Conservation (phyloP, 2,888 invertebrate species). For the Pharmacophagus antenor region DNA sequence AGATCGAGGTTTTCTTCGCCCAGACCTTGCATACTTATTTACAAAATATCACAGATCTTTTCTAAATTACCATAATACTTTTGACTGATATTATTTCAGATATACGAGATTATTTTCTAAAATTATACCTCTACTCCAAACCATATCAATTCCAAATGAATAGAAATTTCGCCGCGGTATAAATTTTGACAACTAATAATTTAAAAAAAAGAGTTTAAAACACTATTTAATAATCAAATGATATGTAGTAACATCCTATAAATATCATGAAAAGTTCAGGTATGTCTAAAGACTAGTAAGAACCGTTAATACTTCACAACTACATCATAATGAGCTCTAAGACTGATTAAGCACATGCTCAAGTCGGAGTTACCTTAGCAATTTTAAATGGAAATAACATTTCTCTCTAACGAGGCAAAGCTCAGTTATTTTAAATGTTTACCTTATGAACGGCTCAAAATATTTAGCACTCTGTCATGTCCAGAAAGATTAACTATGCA, state of each 20-base stretch:
- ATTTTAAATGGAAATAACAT: slow-evolving; percentile 39
- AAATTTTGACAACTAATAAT: slow-evolving; percentile 26
- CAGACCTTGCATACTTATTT: slow-evolving; percentile 70
- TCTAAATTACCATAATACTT: slow-evolving; percentile 75
- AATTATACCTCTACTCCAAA: slow-evolving; percentile 11
- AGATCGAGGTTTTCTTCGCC: slow-evolving; percentile 67
- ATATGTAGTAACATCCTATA: slow-evolving; percentile 59
- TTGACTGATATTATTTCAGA: slow-evolving; percentile 47
- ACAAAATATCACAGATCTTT: slow-evolving; percentile 71
- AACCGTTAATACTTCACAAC: slow-evolving; percentile 42
- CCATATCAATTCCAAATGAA: slow-evolving; percentile 19
- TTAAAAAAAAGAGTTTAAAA: slow-evolving; percentile 29
- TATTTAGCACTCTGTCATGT: slow-evolving; percentile 6
- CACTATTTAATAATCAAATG: slow-evolving; percentile 50
- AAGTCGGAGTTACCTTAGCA: slow-evolving; percentile 58
- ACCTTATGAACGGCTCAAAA: background rate
- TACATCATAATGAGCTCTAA: slow-evolving; percentile 36
- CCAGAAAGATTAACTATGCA: slow-evolving; percentile 46
- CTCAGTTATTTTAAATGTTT: slow-evolving; percentile 6
- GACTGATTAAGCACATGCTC: slow-evolving; percentile 40
- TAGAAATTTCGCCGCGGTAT: slow-evolving; percentile 1
- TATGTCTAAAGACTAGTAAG: slow-evolving; percentile 55
- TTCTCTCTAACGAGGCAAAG: slow-evolving; percentile 10
- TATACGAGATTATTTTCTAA: slow-evolving; percentile 36
- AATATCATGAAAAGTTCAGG: slow-evolving; percentile 60